Evolutionary conservation across 2,113 vertebrate genomes (phyloP).

Genomic region (Eudorcas thomsonii): DNA sequence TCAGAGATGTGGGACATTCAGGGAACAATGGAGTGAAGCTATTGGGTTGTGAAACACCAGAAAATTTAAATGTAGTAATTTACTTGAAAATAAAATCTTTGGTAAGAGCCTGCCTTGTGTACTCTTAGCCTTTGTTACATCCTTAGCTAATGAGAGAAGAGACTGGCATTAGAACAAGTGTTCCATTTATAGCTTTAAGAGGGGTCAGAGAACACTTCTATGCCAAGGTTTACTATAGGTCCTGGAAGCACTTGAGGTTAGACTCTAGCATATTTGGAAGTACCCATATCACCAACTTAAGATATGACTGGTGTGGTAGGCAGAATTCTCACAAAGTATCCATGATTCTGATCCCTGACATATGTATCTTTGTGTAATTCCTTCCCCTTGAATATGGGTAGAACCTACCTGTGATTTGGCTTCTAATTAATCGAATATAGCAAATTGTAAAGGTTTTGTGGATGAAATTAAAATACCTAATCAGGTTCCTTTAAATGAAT

Average conservation of each 20-base stretch:
- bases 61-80: neutral
- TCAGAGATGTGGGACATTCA: neutral
- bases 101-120: neutral
- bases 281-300: neutral
- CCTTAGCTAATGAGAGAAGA: neutral
- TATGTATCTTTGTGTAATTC: neutral
- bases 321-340: neutral
- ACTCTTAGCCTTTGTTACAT: neutral
- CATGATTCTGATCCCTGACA: neutral
- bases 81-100: neutral
- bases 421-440: neutral
- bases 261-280: neutral
- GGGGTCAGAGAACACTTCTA: neutral
- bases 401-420: neutral
- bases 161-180: neutral
- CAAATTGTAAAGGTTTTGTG: neutral
- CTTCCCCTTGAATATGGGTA: neutral
- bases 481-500: neutral
- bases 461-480: neutral
- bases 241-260: neutral
- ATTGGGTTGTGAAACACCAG: neutral
- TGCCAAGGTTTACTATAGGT: neutral
- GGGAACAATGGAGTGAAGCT: neutral
- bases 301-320: neutral
- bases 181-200: neutral